Percentiles rank a stretch among this genome's conserved stretches.
Evolutionary conservation across 2,113 vertebrate species (phyloP).

Genomic region (Lamprologus lemairii): DNA sequence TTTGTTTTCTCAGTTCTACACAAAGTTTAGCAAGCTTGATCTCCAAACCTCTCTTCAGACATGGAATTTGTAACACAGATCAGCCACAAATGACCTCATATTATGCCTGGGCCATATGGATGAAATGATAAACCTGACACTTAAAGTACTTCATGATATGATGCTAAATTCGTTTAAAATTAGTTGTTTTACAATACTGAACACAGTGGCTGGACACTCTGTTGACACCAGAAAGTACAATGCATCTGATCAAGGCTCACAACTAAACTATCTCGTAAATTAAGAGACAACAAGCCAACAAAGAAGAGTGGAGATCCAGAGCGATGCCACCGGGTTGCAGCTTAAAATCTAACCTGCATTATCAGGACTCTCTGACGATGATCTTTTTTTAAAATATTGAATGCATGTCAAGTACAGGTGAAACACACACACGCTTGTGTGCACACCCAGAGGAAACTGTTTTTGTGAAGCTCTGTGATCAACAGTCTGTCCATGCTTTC

Average conservation of each 20-base stretch:
- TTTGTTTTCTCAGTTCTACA: neutral
- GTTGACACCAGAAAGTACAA: neutral
- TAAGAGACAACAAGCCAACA: neutral
- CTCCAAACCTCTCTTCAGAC: neutral
- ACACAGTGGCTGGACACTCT: neutral
- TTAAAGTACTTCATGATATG: neutral
- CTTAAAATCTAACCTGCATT: neutral
- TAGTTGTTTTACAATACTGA: neutral
- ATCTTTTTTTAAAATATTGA: neutral
- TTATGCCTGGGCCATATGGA: neutral
- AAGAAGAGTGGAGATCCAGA: neutral
- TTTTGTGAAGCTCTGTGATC: constrained; percentile 4
- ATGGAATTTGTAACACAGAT: neutral
- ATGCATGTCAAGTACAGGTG: neutral
- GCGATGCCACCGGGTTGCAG: neutral
- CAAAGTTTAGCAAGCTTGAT: neutral
- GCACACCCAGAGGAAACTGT: neutral
- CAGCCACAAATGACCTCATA: neutral
- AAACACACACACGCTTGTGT: neutral
- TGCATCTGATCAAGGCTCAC: neutral
- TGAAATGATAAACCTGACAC: neutral
- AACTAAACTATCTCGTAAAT: neutral
- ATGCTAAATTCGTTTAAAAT: neutral
- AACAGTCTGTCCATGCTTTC: constrained; percentile 6
- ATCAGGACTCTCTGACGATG: neutral